Evolutionary conservation across 1,140 invertebrate species (phyloP).

Genomic region (Plectus sambesii): DNA sequence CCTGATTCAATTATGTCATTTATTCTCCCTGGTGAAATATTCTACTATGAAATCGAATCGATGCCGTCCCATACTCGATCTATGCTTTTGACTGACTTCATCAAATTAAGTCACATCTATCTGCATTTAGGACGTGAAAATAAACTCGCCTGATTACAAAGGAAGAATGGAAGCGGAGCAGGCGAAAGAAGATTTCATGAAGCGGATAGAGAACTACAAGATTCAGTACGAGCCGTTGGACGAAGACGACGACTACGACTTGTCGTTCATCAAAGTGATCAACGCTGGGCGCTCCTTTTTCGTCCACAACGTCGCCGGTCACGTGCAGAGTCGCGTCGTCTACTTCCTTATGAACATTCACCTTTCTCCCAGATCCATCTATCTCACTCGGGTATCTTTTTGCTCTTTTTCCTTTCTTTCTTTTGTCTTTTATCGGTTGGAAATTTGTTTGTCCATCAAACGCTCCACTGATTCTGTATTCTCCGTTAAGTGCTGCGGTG

Average conservation of each 20-base stretch:
- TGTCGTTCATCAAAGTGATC: constrained; percentile 78
- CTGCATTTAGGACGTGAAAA: constrained; percentile 73
- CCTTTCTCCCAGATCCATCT: constrained; percentile 85
- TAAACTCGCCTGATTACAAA: constrained; percentile 92
- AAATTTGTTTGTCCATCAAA: too few relatives aligned
- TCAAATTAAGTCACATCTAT: neutral
- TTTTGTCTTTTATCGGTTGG: constrained; percentile 7
- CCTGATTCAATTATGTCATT: too few relatives aligned
- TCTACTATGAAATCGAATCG: too few relatives aligned
- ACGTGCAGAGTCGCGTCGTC: constrained; percentile 91
- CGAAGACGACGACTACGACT: constrained; percentile 55
- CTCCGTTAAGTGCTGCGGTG: too few relatives aligned
- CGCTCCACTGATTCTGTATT: too few relatives aligned
- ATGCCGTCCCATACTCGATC: too few relatives aligned
- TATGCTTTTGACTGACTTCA: constrained; percentile 6
- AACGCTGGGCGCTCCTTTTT: constrained; percentile 63
- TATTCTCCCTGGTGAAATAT: too few relatives aligned
- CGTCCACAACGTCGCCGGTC: constrained; percentile 56
- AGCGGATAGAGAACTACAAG: constrained; percentile 89
- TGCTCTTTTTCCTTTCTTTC: constrained; percentile 5
- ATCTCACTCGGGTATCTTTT: constrained; percentile 61
- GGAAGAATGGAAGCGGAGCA: constrained; percentile 64
- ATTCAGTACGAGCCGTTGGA: constrained; percentile 79
- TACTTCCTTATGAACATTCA: constrained; percentile 99
- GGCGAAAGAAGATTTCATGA: constrained; percentile 83